Evolutionary conservation across 2,113 vertebrate genomes (phyloP).

Genomic region (Bucco capensis): DNA sequence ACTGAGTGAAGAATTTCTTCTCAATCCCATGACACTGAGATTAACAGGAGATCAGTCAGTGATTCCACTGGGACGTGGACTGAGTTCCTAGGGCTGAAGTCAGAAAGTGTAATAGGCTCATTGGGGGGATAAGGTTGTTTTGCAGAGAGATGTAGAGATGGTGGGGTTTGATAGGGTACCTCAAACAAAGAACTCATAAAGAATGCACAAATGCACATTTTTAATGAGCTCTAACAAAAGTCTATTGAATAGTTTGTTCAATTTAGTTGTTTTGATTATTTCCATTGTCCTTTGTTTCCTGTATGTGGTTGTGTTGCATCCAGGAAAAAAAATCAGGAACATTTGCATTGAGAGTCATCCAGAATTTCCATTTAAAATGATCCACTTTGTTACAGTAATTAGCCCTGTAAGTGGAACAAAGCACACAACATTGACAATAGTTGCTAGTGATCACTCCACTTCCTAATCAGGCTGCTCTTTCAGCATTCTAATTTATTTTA

Average conservation of each 20-base stretch:
- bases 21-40: background rate
- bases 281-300: conserved; percentile 39
- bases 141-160: background rate
- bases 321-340: conserved; percentile 25
- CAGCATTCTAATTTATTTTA: conserved; percentile 65
- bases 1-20: background rate
- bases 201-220: conserved; percentile 28
- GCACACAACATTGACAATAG: conserved; percentile 64
- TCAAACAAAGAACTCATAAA: background rate
- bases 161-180: background rate
- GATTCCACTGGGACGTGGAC: background rate
- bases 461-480: conserved; percentile 64
- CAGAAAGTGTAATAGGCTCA: background rate
- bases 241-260: conserved; percentile 38
- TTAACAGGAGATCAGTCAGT: background rate
- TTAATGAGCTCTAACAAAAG: conserved; percentile 2
- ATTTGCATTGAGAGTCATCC: conserved; percentile 38
- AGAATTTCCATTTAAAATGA: conserved; percentile 66
- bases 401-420: conserved; percentile 67
- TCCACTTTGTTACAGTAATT: conserved; percentile 68
- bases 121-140: background rate
- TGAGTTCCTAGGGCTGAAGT: background rate
- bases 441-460: conserved; percentile 63
- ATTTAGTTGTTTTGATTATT: conserved; percentile 41
- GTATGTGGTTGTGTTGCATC: background rate